Evolutionary conservation across 2,888 invertebrate species (phyloP), one percentile per base, ranked within the genome.

Genomic region (Dolichomitus sp.): DNA sequence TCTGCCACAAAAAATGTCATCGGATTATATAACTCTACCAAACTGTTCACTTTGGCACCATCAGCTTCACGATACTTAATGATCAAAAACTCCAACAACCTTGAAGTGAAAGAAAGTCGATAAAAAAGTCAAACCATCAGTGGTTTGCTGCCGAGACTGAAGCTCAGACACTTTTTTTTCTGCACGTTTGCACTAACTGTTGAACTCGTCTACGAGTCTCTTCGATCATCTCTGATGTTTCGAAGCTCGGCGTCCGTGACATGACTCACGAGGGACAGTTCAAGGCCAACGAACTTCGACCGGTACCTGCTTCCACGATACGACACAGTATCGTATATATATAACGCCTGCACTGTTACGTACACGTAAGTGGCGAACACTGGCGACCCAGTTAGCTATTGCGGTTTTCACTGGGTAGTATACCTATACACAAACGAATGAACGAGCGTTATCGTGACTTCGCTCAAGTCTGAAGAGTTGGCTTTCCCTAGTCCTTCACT

Each of bases 211-310:
- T 37, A 61, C 52, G 40, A n/a, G 50, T 59, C 70, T 52, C 70
- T 68, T 61, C 66, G 50, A 61, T 81, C 72, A 77, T 75, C 69
- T 33, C 65, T 50, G 45, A 40, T 75, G 73, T 80, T 80, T 48
- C 70, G 68, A 50, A 74, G 73, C 81, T 69, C 63, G 23, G 27
- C 74, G 85, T 79, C 85, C 85, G 81, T 85, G 85, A 85, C 85
- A 81, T 30, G 73, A 75, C 81, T 68, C 65, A 69, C 50, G 45
- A 78, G 76, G 65, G 66, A 75, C 74, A 77, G 77, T 84, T 80
- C 83, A 83, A 85, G 85, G 85, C 79, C 76, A 79, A 81, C 83
- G 83, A 83, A 85, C 83, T 83, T 85, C 85, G 83, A 81, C 81
- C 83, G 68, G 78, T 50, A 76, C 70, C 54, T 74, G 61, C 73